Evolutionary conservation across 1,140 invertebrate species (phyloP), one percentile per base, ranked within the genome.

Genomic region (Daktulosphaira vitifoliae): DNA sequence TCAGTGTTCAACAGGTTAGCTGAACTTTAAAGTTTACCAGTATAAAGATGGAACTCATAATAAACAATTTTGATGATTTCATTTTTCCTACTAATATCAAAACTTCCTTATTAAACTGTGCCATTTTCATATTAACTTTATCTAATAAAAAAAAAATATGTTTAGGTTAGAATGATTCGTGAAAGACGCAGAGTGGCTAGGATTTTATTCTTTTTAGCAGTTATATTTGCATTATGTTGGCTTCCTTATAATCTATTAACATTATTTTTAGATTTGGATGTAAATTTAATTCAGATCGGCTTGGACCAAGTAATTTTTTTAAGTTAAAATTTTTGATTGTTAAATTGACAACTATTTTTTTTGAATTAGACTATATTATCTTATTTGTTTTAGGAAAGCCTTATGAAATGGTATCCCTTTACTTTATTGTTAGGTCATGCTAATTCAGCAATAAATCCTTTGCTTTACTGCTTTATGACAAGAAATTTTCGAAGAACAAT

Each of bases 381-480:
- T 5, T 5, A 6, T 37, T 37, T 33, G 22, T 65, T 65, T 26
- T 26, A 65, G 62, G 49, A 65, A n/a, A 38, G 18, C 6, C 42
- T 52, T 5, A 69, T 71, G 16, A 65, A 72, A 2, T 68, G 73
- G n/a, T 66, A 79, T 4, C 73, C 78, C 2, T 78, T 77, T 65
- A 78, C 77, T 26, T 74, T 82, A 13, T 72, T 81, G 8, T 71
- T 82, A 5, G 81, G 86, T 67, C 87, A 90, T 71, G 81, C 84
- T 2, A 91, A 91, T 75, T 89, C 86, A 8, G 89, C 88, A 26
- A 82, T 92, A 68, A 93, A 94, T 74, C 91, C 91, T 0, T 81
- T 93, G 46, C 84, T 94, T 5, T 93, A 93, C 74, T 91, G 89
- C 71, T 82, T 90, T 70, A 88, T 92, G 81, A 91, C 88, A 23